A percentile compares a stretch with the other conserved stretches of the same genome.
These are phyloP conservation scores for Gryllus longicercus DNA, from an alignment of 2,888 invertebrate species.

Conservation along the genomic window DNA sequence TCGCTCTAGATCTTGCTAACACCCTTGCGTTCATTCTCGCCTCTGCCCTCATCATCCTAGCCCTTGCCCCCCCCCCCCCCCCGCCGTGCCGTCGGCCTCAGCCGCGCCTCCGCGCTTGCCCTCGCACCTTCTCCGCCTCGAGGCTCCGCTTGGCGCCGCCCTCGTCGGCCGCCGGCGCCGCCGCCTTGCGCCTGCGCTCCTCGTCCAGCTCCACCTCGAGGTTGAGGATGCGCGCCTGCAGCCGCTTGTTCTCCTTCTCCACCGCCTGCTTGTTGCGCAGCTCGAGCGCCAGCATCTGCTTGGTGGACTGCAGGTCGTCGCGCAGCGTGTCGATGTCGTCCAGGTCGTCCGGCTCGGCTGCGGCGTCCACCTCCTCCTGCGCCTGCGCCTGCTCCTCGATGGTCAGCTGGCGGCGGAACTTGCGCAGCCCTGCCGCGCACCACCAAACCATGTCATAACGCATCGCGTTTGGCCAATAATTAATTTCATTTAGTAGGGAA, in stretches of 20 bases:
- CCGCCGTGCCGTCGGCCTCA: not conserved
- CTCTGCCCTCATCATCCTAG: not conserved
- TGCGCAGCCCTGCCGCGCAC: conserved; percentile 56
- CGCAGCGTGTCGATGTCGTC: conserved; percentile 88
- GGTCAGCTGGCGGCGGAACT: conserved; percentile 84
- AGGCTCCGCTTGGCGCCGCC: conserved; percentile 22
- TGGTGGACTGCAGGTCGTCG: conserved; percentile 87
- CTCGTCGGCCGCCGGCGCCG: conserved; percentile 32
- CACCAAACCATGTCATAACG: too few relatives aligned
- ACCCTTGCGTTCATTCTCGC: too few relatives aligned
- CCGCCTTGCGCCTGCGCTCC: conserved; percentile 50
- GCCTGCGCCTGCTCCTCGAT: conserved; percentile 80
- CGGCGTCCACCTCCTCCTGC: conserved; percentile 56
- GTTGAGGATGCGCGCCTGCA: conserved; percentile 71
- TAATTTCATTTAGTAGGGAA: too few relatives aligned
- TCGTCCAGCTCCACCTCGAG: conserved; percentile 78
- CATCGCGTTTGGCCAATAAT: too few relatives aligned
- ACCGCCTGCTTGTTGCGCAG: conserved; percentile 80
- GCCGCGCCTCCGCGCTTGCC: not conserved
- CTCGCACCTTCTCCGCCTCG: conserved; percentile 41
- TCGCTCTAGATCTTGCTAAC: not conserved
- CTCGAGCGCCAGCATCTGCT: conserved; percentile 84
- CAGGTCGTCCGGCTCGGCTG: conserved; percentile 67
- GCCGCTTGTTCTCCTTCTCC: conserved; percentile 79
- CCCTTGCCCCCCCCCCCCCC: too few relatives aligned